Evolutionary conservation across 2,888 invertebrate genomes (phyloP).

Genomic region (Melanostoma scalare): DNA sequence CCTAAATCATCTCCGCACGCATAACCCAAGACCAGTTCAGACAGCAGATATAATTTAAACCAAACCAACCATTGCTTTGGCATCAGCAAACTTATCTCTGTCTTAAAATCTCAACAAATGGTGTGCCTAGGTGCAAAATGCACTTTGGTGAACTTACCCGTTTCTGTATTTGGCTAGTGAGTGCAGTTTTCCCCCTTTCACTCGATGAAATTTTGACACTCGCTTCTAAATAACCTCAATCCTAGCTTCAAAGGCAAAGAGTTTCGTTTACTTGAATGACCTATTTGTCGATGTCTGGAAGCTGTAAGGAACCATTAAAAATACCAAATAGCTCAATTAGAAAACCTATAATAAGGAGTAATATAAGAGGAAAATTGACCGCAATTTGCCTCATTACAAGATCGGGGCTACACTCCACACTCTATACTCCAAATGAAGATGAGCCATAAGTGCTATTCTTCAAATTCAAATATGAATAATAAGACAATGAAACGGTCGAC

Average conservation of each 20-base stretch:
- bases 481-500: slow-evolving; percentile 63
- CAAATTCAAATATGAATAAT: slow-evolving; percentile 4
- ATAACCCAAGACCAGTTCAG: neutral
- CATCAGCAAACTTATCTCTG: neutral
- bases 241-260: too few relatives aligned
- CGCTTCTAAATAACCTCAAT: too few relatives aligned
- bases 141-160: neutral
- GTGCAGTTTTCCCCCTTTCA: neutral
- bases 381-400: slow-evolving; percentile 62
- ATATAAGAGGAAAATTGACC: slow-evolving; percentile 34
- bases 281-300: too few relatives aligned
- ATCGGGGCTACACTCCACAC: slow-evolving; percentile 13
- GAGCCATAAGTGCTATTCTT: neutral
- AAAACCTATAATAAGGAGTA: neutral
- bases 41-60: neutral
- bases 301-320: too few relatives aligned
- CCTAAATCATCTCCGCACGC: neutral
- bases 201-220: too few relatives aligned
- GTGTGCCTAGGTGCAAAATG: neutral
- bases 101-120: slow-evolving; percentile 1
- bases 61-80: slow-evolving; percentile 1
- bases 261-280: too few relatives aligned
- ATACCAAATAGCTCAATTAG: neutral
- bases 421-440: neutral
- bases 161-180: too few relatives aligned